Percentiles rank a stretch among this genome's conserved stretches.
Evolutionary conservation across 1,140 invertebrate species (phyloP).

Genomic region (Aphelenchoides avenae): DNA sequence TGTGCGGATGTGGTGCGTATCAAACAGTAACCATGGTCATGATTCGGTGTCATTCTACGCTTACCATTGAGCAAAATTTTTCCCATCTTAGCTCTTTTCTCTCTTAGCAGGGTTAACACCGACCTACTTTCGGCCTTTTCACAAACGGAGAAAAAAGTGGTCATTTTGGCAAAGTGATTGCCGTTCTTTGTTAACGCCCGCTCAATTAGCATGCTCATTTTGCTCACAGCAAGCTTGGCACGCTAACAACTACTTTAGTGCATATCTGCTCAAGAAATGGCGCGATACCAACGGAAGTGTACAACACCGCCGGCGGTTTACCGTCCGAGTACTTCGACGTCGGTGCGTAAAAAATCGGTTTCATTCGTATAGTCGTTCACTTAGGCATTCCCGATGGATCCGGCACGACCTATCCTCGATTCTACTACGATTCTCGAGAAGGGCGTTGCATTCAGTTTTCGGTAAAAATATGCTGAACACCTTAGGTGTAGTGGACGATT

Average conservation of each 20-base stretch:
- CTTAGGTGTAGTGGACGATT: constrained; percentile 4
- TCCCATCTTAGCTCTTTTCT: neutral
- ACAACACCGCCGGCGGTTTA: constrained; percentile 57
- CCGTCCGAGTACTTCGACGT: constrained; percentile 58
- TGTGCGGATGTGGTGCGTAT: no score
- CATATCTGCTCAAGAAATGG: constrained; percentile 57
- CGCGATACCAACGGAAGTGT: constrained; percentile 58
- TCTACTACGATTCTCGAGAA: constrained; percentile 57
- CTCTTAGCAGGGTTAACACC: constrained; percentile 2
- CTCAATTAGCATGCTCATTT: no score
- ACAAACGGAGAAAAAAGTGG: no score
- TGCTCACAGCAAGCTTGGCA: no score
- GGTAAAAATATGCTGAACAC: constrained; percentile 13
- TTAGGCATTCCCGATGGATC: constrained; percentile 44
- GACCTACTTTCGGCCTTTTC: no score
- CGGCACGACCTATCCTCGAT: constrained; percentile 55
- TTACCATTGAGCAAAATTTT: neutral
- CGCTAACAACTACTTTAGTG: constrained; percentile 32
- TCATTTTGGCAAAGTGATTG: no score
- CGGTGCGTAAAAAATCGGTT: constrained; percentile 36
- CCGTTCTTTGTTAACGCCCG: no score
- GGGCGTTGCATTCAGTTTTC: constrained; percentile 57
- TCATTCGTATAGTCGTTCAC: constrained; percentile 19
- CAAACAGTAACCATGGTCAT: neutral
- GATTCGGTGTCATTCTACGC: neutral